phyloP scores from a whole-genome alignment of 2,888 invertebrate species.

The Drosophila yooni region DNA sequence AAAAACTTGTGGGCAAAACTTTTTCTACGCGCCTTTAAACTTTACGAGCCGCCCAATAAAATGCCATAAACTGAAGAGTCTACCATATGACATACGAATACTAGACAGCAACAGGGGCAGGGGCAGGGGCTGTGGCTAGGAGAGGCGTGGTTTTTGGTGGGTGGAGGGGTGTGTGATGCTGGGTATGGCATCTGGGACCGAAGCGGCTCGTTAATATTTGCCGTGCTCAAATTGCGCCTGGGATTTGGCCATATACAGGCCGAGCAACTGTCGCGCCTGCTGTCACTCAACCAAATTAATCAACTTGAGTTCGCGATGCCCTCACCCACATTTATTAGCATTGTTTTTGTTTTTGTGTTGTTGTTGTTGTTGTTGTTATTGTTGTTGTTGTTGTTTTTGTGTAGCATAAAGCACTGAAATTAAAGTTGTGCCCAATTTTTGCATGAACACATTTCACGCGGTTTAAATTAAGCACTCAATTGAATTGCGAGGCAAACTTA shows the following conservation, averaged over 20 bases:
- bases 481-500: too few relatives aligned
- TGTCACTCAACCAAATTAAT: conserved; percentile 71
- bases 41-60: conserved; percentile 58
- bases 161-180: neutral
- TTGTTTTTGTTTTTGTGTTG: neutral
- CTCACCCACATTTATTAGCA: conserved; percentile 31
- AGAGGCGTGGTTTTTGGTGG: too few relatives aligned
- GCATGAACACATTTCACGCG: neutral
- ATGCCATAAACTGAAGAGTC: conserved; percentile 58
- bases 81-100: conserved; percentile 44
- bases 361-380: neutral
- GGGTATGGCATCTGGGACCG: conserved; percentile 19
- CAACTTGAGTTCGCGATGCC: conserved; percentile 51
- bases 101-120: neutral
- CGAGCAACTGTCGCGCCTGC: conserved; percentile 45
- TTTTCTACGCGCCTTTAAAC: conserved; percentile 51
- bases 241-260: conserved; percentile 41
- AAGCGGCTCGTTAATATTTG: conserved; percentile 51
- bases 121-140: neutral
- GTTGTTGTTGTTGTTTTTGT: neutral
- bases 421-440: conserved; percentile 5
- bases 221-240: conserved; percentile 57
- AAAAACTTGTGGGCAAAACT: conserved; percentile 45
- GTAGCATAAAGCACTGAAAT: conserved; percentile 14
- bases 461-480: neutral